Percentiles rank a stretch among this genome's conserved stretches.
Evolutionary conservation across 2,797 vertebrate genomes (phyloP).

Genomic region (Etheostoma nigrum): DNA sequence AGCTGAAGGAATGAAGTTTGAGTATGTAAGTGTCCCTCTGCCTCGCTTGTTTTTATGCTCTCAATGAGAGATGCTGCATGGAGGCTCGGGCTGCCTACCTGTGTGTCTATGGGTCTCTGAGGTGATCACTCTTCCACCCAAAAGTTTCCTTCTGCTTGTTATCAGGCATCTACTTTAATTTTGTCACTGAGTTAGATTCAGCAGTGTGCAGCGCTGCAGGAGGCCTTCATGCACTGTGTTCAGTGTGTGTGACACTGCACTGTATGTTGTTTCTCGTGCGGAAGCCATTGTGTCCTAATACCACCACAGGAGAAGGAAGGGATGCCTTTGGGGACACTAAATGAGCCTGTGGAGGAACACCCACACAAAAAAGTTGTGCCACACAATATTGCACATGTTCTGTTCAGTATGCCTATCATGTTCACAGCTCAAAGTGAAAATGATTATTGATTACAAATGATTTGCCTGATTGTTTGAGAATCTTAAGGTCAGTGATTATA

Average conservation of each 20-base stretch:
- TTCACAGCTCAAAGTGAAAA: constrained; percentile 8
- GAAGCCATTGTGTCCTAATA: constrained; percentile 49
- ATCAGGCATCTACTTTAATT: constrained; percentile 25
- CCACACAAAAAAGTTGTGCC: constrained; percentile 14
- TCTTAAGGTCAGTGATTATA: not conserved
- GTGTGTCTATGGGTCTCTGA: constrained; percentile 32
- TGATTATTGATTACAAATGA: constrained; percentile 23
- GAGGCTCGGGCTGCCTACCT: constrained; percentile 26
- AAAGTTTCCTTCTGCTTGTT: constrained; percentile 38
- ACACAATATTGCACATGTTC: not conserved
- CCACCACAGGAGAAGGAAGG: constrained; percentile 19
- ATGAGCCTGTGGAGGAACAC: constrained; percentile 55
- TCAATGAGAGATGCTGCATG: constrained; percentile 58
- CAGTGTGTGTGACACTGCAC: constrained; percentile 19
- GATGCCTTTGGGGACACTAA: constrained; percentile 43
- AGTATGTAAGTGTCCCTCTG: constrained; percentile 29
- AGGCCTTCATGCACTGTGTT: not conserved
- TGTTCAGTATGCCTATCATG: constrained; percentile 1
- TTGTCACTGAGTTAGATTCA: not conserved
- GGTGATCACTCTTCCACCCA: constrained; percentile 46
- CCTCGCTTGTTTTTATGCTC: constrained; percentile 60
- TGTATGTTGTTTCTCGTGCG: constrained; percentile 28
- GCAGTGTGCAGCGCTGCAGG: not conserved
- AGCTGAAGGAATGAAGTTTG: constrained; percentile 53
- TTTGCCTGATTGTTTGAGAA: constrained; percentile 4